phyloP scores from a whole-genome alignment of 2,888 invertebrate genomes.

The Orchestes rusci region DNA sequence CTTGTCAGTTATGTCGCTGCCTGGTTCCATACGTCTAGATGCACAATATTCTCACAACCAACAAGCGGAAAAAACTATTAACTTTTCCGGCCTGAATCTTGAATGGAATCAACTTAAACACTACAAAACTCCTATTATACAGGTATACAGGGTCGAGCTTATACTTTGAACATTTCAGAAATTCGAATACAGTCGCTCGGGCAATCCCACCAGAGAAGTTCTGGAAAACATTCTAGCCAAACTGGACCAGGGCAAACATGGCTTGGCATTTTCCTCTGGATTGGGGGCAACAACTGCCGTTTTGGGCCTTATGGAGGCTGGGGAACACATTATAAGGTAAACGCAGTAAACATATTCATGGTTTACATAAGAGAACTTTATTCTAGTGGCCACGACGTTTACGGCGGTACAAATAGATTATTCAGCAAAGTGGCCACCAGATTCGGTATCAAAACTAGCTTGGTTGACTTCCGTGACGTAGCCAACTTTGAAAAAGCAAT shows the following conservation, averaged over 20 bases:
- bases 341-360: conserved; percentile 32
- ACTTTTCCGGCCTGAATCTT: too few relatives aligned
- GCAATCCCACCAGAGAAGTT: conserved; percentile 78
- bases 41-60: too few relatives aligned
- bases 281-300: conserved; percentile 78
- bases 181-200: conserved; percentile 76
- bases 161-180: conserved; percentile 62
- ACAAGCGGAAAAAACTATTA: too few relatives aligned
- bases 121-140: too few relatives aligned
- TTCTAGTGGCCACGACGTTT: conserved; percentile 76
- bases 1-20: too few relatives aligned
- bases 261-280: conserved; percentile 81
- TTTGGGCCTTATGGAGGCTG: conserved; percentile 64
- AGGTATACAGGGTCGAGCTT: too few relatives aligned
- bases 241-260: conserved; percentile 82
- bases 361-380: background rate
- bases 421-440: conserved; percentile 49
- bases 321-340: conserved; percentile 74
- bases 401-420: conserved; percentile 85
- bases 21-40: too few relatives aligned
- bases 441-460: conserved; percentile 66
- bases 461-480: conserved; percentile 68
- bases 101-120: too few relatives aligned
- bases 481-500: conserved; percentile 61
- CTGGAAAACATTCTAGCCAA: conserved; percentile 86